Percentiles rank a stretch among this genome's conserved stretches.
These are phyloP conservation scores for Leptopilina boulardi DNA, from an alignment of 1,140 invertebrate genomes.

Conservation along the genomic window DNA sequence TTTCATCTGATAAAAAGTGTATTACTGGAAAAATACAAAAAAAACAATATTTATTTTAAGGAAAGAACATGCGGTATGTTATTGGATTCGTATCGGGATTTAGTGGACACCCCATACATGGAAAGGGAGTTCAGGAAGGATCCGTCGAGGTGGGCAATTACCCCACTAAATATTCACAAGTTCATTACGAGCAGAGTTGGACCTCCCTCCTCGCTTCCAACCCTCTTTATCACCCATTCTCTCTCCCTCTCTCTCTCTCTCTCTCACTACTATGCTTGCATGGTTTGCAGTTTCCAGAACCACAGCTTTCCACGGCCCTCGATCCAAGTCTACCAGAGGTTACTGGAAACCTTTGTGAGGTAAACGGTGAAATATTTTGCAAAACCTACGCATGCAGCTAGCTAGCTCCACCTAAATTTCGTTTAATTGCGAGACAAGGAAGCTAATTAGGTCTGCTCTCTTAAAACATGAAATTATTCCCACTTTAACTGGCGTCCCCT, in stretches of 20 bases:
- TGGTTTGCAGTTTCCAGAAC: constrained; percentile 52
- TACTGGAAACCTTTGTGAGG: constrained; percentile 45
- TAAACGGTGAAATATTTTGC: constrained; percentile 53
- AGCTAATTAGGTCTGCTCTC: constrained; percentile 47
- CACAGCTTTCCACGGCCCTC: constrained; percentile 50
- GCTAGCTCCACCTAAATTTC: constrained; percentile 47
- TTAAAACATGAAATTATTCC: constrained; percentile 45
- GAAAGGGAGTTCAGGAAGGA: constrained; percentile 51
- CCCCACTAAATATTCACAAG: constrained; percentile 75
- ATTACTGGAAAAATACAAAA: no score
- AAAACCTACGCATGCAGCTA: not conserved
- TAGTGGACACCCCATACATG: constrained; percentile 46
- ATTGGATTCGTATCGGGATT: constrained; percentile 51
- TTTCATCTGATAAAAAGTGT: no score
- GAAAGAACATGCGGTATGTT: constrained; percentile 45
- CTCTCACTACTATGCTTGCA: constrained; percentile 44
- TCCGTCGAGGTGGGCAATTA: constrained; percentile 71
- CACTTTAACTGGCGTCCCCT: constrained; percentile 33
- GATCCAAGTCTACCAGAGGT: constrained; percentile 44
- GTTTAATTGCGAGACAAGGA: constrained; percentile 45
- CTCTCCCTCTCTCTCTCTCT: constrained; percentile 54
- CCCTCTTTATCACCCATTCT: not conserved
- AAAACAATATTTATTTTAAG: no score
- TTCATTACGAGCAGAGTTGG: constrained; percentile 73
- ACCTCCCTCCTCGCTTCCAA: constrained; percentile 46